Base-by-base conservation (phyloP, 2,888 invertebrate genomes). In the Dilophus febrilis region DNA sequence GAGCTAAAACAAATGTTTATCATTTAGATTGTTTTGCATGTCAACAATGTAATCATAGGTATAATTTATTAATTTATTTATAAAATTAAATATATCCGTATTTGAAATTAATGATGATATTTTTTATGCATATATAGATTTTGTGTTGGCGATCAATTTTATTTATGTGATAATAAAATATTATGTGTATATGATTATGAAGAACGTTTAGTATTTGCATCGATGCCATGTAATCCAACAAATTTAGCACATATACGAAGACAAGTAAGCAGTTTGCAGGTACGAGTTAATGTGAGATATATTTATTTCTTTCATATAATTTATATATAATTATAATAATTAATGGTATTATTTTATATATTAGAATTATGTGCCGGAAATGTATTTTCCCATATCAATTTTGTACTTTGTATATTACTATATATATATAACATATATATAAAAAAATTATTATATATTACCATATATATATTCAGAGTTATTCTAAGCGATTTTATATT, bases 41-140 rank as follows among this genome's bases (percentile, higher is more conserved):
- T 68, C 88, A 88, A 64, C 86, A 88, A 61, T 90, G 90, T 65
- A 86, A 84, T 68, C 87, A 88, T 70, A 85, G 88, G 88, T 88
- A n/a, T 42, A 42, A 36, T 16, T 14, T 29, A 16, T 28, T 28
- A n/a, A n/a, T n/a, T n/a, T n/a, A n/a, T n/a, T 17, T 13, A 4
- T 13, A 4, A 33, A 33, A 33, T 13, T 13, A 33, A 33, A 14
- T 13, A n/a, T 14, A 33, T 5, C 5, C 10, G 3, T n/a, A n/a
- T n/a, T n/a, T n/a, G n/a, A n/a, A n/a, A n/a, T n/a, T n/a, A n/a
- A n/a, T n/a, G n/a, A n/a, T n/a, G n/a, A n/a, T n/a, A n/a, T n/a
- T n/a, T n/a, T n/a, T n/a, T n/a, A n/a, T n/a, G n/a, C 4, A 30
- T 4, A 30, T 30, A 7, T 60, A 90, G 91, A 74, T 91, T 91